Base-by-base conservation (phyloP, 2,113 vertebrate genomes). In the Verasper variegatus region DNA sequence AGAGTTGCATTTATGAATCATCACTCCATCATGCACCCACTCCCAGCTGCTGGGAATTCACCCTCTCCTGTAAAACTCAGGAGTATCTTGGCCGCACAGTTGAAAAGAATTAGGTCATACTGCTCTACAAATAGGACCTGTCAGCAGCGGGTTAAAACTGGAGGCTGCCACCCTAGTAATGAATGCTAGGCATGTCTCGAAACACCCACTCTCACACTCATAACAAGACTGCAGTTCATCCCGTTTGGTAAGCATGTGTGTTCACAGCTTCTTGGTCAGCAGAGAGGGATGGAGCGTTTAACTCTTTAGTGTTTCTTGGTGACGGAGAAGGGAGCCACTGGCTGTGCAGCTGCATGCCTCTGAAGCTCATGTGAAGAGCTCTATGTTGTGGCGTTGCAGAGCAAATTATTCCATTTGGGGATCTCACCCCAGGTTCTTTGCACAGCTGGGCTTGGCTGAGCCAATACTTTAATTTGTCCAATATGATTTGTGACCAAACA, bases 71-170 rank as follows among this genome's bases (percentile, higher is more conserved):
- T 52, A 18, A 52, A 64, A 52, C 66, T 27, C 17, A 14, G 13
- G 18, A 27, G 17, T 4, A 2, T 42, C 52, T 74, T 54, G 3
- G n/a, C n/a, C 74, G 20, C 17, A 37, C n/a, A 21, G 3, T 62
- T 60, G 4, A 20, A 37, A 63, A 55, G 21, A 70, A 75, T 42
- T 27, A 63, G 71, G 72, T 70, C 71, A 75, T 7, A 18, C 67
- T 35, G 68, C 24, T 65, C 66, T 31, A 17, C 67, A 76, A 76
- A 82, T 72, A 72, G 57, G 40, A 58, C 13, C 26, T 63, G 68
- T 72, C 68, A 72, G 62, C 57, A 51, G 2, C 1, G 73, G 78
- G 57, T 76, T 76, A 76, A 72, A 76, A 76, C 47, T 67, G 67
- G 61, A 81, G 42, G 61, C 72, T 71, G 61, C 17, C 59, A 60